These are phyloP conservation scores for Idris sp. DNA, from an alignment of 1,140 invertebrate genomes.

Conservation along the genomic window DNA sequence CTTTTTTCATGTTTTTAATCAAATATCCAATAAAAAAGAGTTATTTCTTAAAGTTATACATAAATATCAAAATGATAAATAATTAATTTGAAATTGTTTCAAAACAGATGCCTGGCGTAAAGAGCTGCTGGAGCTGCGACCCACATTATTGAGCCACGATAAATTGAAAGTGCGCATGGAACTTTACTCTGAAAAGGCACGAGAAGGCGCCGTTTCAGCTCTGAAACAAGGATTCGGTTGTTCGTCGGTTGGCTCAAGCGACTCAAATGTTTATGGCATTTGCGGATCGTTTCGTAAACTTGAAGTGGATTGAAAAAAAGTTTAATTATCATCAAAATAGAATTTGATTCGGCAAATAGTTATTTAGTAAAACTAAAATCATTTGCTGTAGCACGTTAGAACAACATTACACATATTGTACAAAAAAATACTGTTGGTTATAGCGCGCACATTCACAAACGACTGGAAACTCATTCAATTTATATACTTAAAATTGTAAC, in stretches of 20 bases:
- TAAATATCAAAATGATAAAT: slow-evolving; percentile 1
- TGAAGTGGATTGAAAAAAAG: slow-evolving; percentile 83
- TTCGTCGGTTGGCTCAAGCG: slow-evolving; percentile 79
- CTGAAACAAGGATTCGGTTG: slow-evolving; percentile 79
- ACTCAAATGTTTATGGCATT: slow-evolving; percentile 82
- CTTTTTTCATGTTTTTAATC: no score
- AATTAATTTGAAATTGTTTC: neutral
- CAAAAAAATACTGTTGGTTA: no score
- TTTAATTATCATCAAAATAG: slow-evolving; percentile 21
- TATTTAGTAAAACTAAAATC: no score
- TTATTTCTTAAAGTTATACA: no score
- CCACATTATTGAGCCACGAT: slow-evolving; percentile 80
- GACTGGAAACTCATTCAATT: no score
- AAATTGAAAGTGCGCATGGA: slow-evolving; percentile 82
- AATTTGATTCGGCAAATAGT: no score
- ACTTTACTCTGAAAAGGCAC: slow-evolving; percentile 83
- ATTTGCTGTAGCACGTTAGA: no score
- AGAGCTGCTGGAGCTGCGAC: slow-evolving; percentile 80
- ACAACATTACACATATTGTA: no score
- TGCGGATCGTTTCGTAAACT: slow-evolving; percentile 88
- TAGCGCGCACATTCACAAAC: no score
- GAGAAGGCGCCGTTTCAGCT: slow-evolving; percentile 85
- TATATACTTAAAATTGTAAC: no score
- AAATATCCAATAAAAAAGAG: no score
- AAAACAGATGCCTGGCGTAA: slow-evolving; percentile 82